Evolutionary conservation across 2,888 invertebrate species (phyloP).

Genomic region (Caenorhabditis macrosperma): DNA sequence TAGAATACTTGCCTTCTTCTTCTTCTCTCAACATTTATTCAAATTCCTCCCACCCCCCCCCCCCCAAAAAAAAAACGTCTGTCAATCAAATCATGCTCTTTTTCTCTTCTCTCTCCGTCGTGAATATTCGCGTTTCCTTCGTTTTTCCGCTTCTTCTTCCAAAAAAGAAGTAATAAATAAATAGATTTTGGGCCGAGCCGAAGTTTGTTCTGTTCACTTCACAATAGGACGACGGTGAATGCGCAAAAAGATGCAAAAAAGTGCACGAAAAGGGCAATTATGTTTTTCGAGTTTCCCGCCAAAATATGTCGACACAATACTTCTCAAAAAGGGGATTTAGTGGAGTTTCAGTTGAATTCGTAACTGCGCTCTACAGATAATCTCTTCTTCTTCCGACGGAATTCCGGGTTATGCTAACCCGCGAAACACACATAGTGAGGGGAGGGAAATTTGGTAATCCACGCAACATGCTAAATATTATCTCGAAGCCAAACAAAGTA

Average conservation of each 20-base stretch:
- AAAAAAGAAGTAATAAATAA: conserved; percentile 41
- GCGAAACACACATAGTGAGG: conserved; percentile 25
- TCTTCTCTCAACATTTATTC: not conserved
- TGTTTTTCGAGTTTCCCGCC: not conserved
- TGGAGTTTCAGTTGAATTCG: not conserved
- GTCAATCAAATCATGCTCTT: not conserved
- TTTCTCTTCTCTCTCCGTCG: too few relatives aligned
- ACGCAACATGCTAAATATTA: conserved; percentile 16
- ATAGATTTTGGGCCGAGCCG: conserved; percentile 3
- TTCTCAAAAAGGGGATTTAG: not conserved
- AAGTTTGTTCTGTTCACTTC: conserved; percentile 4
- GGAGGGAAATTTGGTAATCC: not conserved
- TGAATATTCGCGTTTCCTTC: not conserved
- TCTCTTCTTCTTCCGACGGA: not conserved
- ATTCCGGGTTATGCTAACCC: conserved; percentile 3
- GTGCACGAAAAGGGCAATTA: conserved; percentile 22
- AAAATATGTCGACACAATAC: not conserved
- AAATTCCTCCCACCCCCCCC: not conserved
- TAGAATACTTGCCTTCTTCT: not conserved
- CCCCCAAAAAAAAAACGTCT: too few relatives aligned
- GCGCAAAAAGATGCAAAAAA: conserved; percentile 13
- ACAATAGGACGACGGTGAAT: conserved; percentile 4
- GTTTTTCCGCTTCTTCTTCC: not conserved
- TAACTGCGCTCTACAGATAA: conserved; percentile 1
- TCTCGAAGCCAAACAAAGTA: conserved; percentile 35